Conservation (phyloP, 2,888 invertebrate genomes). For the Reticulitermes lucifugus region DNA sequence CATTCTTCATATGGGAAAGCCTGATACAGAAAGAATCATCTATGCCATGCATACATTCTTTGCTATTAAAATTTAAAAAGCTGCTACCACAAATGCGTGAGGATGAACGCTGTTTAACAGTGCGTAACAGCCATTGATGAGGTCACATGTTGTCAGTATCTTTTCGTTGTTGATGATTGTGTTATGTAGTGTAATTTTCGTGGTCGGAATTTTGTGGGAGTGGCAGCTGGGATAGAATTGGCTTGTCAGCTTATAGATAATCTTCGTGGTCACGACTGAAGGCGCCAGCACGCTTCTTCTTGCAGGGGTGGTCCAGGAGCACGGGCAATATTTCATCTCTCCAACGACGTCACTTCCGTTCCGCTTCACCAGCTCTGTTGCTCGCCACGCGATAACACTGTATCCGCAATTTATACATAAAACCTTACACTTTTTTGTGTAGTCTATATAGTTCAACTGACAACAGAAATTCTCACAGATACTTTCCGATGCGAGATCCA, state of each 20-base stretch:
- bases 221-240: neutral
- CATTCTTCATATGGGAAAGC: no score
- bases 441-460: no score
- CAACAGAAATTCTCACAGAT: no score
- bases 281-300: constrained; percentile 27
- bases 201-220: neutral
- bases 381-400: neutral
- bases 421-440: neutral
- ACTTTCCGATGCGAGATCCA: no score
- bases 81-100: no score
- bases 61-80: no score
- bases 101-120: neutral
- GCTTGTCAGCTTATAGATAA: neutral
- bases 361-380: constrained; percentile 1
- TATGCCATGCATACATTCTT: no score
- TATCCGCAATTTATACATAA: constrained; percentile 9
- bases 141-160: constrained; percentile 24
- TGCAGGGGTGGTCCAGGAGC: constrained; percentile 20
- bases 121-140: constrained; percentile 20
- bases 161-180: neutral
- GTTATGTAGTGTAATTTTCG: constrained; percentile 1
- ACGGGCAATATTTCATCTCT: constrained; percentile 1
- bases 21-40: no score
- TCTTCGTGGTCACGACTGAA: neutral
- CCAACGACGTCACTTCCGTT: constrained; percentile 18